Base-by-base conservation (phyloP, 2,113 vertebrate genomes). In the Parus major region DNA sequence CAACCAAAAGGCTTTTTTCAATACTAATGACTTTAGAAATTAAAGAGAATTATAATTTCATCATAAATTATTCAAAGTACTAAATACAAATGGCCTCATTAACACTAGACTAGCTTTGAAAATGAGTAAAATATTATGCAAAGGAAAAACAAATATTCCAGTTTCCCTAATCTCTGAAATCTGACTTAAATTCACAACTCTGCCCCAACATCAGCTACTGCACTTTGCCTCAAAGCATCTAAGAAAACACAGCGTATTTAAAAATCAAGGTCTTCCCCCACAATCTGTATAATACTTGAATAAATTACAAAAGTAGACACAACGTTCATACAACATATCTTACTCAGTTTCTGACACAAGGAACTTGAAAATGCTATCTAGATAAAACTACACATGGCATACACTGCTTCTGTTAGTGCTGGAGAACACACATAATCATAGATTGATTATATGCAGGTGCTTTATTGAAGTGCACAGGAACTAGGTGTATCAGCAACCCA, bases 41-140 rank as follows among this genome's bases (percentile, higher is more conserved):
- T 22, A 89, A 89, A 93, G 55, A 87, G 12, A 95, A 93, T 82
- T 77, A 52, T 49, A 68, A 78, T 91, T 94, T 91, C 47, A 73
- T 46, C n/a, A 82, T 66, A 90, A 93, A 83, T 77, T 90, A 66
- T 92, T 82, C 71, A 69, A 92, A 82, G 31, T 31, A 46, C 68
- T 92, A 95, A 66, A 93, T 69, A 91, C 23, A 91, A 94, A 90
- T 33, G 39, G n/a, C 59, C 39, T 94, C 47, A 92, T 93, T 93
- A 93, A 88, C 72, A 35, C 49, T 46, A 90, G 25, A 33, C 42
- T 95, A 79, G 47, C 68, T 86, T 84, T 86, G 49, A 86, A 33
- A 94, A 84, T 71, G 27, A 83, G 68, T 50, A 72, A 90, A 92
- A 64, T 52, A 82, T 61, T 35, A 86, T 61, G 29, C 16, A 28